Conservation (phyloP, 2,797 vertebrate genomes). For the Margarornis squamiger region DNA sequence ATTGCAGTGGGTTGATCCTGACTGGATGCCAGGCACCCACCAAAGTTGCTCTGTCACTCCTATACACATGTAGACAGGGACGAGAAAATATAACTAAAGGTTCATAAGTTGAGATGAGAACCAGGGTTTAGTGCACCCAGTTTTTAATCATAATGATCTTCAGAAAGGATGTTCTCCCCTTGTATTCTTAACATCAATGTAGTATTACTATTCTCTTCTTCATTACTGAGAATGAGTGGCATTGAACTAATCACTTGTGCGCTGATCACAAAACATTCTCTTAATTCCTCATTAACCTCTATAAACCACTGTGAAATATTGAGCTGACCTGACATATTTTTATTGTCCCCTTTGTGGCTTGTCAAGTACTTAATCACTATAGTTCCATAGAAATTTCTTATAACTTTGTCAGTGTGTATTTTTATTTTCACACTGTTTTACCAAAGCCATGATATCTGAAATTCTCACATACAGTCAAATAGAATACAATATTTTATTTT, state of each 20-base stretch:
- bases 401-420: not conserved
- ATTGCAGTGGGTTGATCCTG: not conserved
- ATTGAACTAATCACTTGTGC: not conserved
- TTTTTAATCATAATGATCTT: not conserved
- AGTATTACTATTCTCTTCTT: not conserved
- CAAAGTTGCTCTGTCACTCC: not conserved
- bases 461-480: not conserved
- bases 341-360: not conserved
- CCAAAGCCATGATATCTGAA: not conserved
- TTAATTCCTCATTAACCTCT: conserved; percentile 21
- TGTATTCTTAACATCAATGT: not conserved
- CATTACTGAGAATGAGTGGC: not conserved
- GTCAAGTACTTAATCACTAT: not conserved
- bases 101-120: not conserved
- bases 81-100: not conserved
- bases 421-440: not conserved
- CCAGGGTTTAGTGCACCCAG: not conserved
- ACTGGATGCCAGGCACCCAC: not conserved
- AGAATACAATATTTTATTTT: not conserved
- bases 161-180: not conserved
- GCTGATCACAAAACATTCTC: conserved; percentile 18
- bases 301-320: not conserved
- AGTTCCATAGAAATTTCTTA: not conserved
- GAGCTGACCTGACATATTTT: not conserved
- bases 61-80: not conserved